Percentiles rank a stretch among this genome's conserved stretches.
Evolutionary conservation across 2,888 invertebrate genomes (phyloP).

Genomic region (Andrena chrysosceles): DNA sequence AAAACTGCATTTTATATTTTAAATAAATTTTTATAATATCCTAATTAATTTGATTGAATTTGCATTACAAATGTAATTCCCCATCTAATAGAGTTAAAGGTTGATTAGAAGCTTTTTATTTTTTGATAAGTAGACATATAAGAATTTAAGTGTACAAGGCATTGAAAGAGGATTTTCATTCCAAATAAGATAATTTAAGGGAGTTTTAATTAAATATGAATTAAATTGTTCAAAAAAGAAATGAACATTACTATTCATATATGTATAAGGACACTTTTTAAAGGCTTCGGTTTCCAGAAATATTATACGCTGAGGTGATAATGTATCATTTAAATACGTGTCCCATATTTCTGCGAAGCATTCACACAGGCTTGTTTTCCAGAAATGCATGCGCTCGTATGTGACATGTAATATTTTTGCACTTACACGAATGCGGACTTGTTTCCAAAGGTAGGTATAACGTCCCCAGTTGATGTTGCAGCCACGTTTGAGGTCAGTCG

Average conservation of each 20-base stretch:
- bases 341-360: not conserved
- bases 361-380: not conserved
- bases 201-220: too few species aligned
- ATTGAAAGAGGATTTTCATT: too few species aligned
- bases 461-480: not conserved
- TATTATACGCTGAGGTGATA: not conserved
- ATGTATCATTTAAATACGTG: not conserved
- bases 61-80: too few species aligned
- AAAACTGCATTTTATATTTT: too few species aligned
- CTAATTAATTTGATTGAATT: too few species aligned
- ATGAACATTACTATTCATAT: not conserved
- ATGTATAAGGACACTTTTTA: not conserved
- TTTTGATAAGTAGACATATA: too few species aligned
- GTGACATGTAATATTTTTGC: not conserved
- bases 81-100: too few species aligned
- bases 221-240: too few species aligned
- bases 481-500: constrained; percentile 4
- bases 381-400: not conserved
- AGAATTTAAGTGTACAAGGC: too few species aligned
- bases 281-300: not conserved
- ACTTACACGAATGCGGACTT: not conserved
- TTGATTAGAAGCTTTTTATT: too few species aligned
- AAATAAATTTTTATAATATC: too few species aligned
- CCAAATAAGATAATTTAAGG: too few species aligned
- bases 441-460: not conserved